These are phyloP conservation scores for Frankliniella fusca DNA, from an alignment of 2,888 invertebrate species.

Conservation along the genomic window DNA sequence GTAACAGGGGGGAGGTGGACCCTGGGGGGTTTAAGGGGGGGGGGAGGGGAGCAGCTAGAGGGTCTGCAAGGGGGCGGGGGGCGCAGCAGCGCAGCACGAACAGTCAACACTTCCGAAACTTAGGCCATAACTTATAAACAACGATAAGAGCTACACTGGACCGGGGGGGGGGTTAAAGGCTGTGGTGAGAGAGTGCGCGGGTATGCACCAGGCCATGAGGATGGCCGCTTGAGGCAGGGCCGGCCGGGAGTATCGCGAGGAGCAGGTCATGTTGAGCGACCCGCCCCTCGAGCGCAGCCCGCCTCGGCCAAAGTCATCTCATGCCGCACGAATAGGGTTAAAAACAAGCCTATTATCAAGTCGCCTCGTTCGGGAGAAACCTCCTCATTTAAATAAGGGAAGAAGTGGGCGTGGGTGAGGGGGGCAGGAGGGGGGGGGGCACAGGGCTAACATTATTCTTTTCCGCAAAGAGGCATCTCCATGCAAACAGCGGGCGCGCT, in stretches of 20 bases:
- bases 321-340: background rate
- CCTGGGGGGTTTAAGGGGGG: background rate
- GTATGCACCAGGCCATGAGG: too few relatives aligned
- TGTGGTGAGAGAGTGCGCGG: too few relatives aligned
- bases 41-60: background rate
- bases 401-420: too few relatives aligned
- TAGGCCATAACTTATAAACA: slow-evolving; percentile 17
- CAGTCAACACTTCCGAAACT: slow-evolving; percentile 20
- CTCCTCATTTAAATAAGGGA: background rate
- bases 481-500: slow-evolving; percentile 12
- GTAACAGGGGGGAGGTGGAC: background rate
- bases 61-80: background rate
- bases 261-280: too few relatives aligned
- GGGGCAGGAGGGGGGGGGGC: background rate
- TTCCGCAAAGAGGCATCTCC: slow-evolving; percentile 13
- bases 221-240: too few relatives aligned
- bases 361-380: too few relatives aligned
- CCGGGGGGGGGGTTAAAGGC: background rate
- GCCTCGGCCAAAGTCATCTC: background rate
- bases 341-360: background rate
- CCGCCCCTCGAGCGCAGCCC: too few relatives aligned
- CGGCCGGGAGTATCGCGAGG: too few relatives aligned
- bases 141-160: background rate
- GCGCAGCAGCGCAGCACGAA: too few relatives aligned
- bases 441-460: slow-evolving; percentile 4